These are phyloP conservation scores for Eremophila alpestris DNA, from an alignment of 2,797 vertebrate genomes.

Conservation along the genomic window DNA sequence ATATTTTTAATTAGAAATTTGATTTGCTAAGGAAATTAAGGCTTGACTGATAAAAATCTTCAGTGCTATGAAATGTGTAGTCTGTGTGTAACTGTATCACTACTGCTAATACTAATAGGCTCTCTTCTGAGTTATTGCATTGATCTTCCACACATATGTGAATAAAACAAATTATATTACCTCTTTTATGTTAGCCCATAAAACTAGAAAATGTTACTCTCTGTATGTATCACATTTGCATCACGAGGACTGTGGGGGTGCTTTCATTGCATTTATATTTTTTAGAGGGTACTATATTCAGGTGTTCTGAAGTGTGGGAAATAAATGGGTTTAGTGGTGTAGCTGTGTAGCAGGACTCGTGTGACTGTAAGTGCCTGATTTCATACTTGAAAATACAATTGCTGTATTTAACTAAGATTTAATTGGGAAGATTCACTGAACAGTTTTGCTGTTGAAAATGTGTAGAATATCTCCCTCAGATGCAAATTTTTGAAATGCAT, in stretches of 20 bases:
- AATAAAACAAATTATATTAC: conserved; percentile 61
- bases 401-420: background rate
- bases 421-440: background rate
- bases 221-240: conserved; percentile 20
- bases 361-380: background rate
- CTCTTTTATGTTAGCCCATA: conserved; percentile 45
- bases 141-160: conserved; percentile 49
- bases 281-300: background rate
- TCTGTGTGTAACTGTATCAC: background rate
- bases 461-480: background rate
- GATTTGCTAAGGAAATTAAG: background rate
- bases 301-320: background rate
- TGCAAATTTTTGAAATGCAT: background rate
- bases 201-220: conserved; percentile 55
- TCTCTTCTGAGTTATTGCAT: conserved; percentile 38
- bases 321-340: background rate
- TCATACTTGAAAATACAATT: background rate
- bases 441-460: background rate
- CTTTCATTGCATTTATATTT: background rate
- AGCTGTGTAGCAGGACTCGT: background rate
- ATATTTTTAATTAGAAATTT: background rate
- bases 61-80: background rate
- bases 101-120: background rate
- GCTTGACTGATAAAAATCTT: background rate
- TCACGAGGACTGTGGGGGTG: background rate